Evolutionary conservation across 2,888 invertebrate genomes (phyloP), one percentile per base, ranked within the genome.

Genomic region (Heliconius erato): DNA sequence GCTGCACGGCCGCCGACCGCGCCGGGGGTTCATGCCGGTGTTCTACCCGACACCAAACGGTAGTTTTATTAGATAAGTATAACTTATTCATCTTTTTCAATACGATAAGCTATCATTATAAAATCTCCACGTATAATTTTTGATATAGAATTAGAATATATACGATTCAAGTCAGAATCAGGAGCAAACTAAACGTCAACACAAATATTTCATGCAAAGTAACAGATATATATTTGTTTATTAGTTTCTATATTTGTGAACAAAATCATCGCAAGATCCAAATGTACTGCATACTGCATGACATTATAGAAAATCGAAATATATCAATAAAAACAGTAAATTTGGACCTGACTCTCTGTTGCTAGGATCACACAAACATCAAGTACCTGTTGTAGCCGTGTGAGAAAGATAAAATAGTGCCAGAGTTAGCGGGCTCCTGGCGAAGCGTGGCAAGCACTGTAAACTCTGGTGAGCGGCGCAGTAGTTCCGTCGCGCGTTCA

Each of bases 371-470:
- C 23, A 44, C 26, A 59, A 67, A 69, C 40, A 65, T 35, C 63
- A 32, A 82, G 74, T 96, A 97, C 97, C 97, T 97, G 96, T 97
- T 97, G 94, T 97, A 97, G 90, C 98, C 98, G 93, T 97, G 97
- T 85, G 98, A 97, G 95, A 98, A 98, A 89, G 98, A 98, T 88
- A 98, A 96, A 89, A 98, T 97, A 88, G 98, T 97, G 91, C 98
- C 98, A 86, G 98, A 97, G 96, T 98, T 98, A 89, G 97, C 97
- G 87, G 97, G 97, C 93, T 98, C 98, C 94, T 98, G 98, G 85
- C 97, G 97, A 85, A 98, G 94, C 89, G 97, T 96, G 82, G 98
- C 98, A 88, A 98, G 97, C 90, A 98, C 96, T 84, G 98, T 98
- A 96, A 98, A 98, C 96, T 98, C 98, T 83, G 97, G 96, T 89